A percentile compares a stretch with the other conserved stretches of the same genome.
Evolutionary conservation across 2,888 invertebrate genomes (phyloP).

Genomic region (Dicranocentrus wangi): DNA sequence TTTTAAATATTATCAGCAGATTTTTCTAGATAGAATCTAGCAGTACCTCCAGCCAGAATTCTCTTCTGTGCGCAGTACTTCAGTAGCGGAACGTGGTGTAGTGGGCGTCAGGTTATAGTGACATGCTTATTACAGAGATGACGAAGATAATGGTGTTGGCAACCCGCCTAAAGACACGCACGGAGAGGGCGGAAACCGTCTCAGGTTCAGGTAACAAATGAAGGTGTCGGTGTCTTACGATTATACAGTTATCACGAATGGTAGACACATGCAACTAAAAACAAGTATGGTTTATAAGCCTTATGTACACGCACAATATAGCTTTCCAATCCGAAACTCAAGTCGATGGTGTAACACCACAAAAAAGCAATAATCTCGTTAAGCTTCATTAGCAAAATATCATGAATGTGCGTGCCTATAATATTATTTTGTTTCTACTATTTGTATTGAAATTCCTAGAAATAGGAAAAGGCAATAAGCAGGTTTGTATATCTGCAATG

Average conservation of each 20-base stretch:
- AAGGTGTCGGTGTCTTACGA: constrained; percentile 25
- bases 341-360: too few species aligned
- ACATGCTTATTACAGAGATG: constrained; percentile 47
- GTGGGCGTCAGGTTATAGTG: too few species aligned
- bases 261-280: not conserved
- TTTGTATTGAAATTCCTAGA: not conserved
- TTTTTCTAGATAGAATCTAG: too few species aligned
- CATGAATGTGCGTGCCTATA: constrained; percentile 2
- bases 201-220: constrained; percentile 15
- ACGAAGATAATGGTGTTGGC: constrained; percentile 39
- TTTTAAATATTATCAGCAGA: too few species aligned
- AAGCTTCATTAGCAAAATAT: constrained; percentile 60
- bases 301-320: too few species aligned
- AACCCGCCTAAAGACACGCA: constrained; percentile 49
- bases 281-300: too few species aligned
- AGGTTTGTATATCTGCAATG: not conserved
- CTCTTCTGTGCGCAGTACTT: too few species aligned
- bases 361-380: constrained; percentile 26
- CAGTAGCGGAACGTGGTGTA: too few species aligned
- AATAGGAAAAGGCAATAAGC: not conserved
- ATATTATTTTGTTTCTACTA: too few species aligned
- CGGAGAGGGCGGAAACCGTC: constrained; percentile 30
- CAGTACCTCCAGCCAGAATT: too few species aligned
- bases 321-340: too few species aligned
- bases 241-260: not conserved